These are phyloP conservation scores for Micropterix aruncella DNA, from an alignment of 2,888 invertebrate species.

Conservation along the genomic window DNA sequence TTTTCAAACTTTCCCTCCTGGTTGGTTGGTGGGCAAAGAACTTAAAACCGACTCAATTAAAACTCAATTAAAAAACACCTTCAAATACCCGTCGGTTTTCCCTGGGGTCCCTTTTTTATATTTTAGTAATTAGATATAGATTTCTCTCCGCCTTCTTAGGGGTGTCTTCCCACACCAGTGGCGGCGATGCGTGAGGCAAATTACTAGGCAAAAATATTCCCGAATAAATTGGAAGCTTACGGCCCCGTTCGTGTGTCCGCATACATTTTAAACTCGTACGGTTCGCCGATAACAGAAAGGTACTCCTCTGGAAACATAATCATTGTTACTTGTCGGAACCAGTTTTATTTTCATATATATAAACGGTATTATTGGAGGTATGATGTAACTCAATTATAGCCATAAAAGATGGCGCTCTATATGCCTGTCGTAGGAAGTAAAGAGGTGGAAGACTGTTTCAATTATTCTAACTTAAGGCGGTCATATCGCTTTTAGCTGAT, in stretches of 20 bases:
- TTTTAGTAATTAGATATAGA: background rate
- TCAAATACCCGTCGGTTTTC: background rate
- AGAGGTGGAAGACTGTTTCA: too few species aligned
- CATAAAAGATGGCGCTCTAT: too few species aligned
- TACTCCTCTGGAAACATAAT: too few species aligned
- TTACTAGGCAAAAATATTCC: slow-evolving; percentile 13
- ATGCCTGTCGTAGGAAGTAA: too few species aligned
- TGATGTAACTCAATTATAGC: too few species aligned
- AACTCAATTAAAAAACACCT: background rate
- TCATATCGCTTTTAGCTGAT: too few species aligned
- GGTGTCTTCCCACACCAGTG: slow-evolving; percentile 4
- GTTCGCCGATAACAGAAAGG: background rate
- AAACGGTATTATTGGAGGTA: too few species aligned
- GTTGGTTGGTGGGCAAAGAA: too few species aligned
- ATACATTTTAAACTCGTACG: slow-evolving; percentile 7
- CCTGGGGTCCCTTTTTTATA: background rate
- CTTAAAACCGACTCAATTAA: background rate
- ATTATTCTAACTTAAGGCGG: too few species aligned
- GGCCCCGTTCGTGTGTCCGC: slow-evolving; percentile 13
- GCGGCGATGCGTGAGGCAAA: slow-evolving; percentile 12
- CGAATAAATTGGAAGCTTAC: slow-evolving; percentile 13
- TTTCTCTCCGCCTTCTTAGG: background rate
- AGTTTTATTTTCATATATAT: too few species aligned
- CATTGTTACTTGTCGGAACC: too few species aligned
- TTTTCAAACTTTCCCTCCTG: too few species aligned